A percentile compares a stretch with the other conserved stretches of the same genome.
Conservation (phyloP, 2,888 invertebrate genomes). For the Xestia ashworthii region DNA sequence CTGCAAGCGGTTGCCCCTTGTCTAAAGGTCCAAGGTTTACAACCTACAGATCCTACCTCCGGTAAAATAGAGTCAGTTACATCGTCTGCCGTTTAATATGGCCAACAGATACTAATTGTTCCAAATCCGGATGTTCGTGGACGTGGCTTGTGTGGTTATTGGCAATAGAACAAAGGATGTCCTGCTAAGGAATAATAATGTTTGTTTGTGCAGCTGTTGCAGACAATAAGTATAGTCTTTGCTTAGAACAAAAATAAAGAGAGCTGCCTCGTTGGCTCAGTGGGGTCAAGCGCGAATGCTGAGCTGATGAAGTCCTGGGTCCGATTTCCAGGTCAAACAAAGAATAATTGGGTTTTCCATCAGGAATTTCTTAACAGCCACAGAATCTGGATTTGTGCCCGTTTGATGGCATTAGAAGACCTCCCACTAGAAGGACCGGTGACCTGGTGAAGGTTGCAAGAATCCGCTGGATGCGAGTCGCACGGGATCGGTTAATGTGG, state of each 20-base stretch:
- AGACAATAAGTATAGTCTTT: background rate
- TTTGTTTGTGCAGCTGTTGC: constrained; percentile 28
- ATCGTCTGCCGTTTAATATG: constrained; percentile 27
- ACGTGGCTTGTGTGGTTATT: constrained; percentile 38
- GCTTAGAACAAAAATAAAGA: background rate
- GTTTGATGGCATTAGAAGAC: background rate
- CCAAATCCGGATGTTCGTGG: constrained; percentile 44
- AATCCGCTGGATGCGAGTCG: too few species aligned
- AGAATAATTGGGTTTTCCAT: too few species aligned
- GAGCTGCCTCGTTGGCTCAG: background rate
- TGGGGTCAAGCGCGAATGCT: background rate
- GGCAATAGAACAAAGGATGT: constrained; percentile 39
- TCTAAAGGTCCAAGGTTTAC: too few species aligned
- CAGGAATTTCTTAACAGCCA: background rate
- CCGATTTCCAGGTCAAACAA: background rate
- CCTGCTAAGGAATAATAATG: background rate
- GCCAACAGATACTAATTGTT: constrained; percentile 38
- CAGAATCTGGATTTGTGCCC: background rate
- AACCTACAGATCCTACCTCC: background rate
- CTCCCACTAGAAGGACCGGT: too few species aligned
- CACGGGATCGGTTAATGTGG: too few species aligned
- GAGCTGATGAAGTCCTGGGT: background rate
- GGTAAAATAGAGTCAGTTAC: constrained; percentile 29
- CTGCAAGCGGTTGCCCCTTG: too few species aligned
- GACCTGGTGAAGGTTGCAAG: too few species aligned